Evolutionary conservation across 2,113 vertebrate species (phyloP).

Genomic region (Vulpes ferrilata): DNA sequence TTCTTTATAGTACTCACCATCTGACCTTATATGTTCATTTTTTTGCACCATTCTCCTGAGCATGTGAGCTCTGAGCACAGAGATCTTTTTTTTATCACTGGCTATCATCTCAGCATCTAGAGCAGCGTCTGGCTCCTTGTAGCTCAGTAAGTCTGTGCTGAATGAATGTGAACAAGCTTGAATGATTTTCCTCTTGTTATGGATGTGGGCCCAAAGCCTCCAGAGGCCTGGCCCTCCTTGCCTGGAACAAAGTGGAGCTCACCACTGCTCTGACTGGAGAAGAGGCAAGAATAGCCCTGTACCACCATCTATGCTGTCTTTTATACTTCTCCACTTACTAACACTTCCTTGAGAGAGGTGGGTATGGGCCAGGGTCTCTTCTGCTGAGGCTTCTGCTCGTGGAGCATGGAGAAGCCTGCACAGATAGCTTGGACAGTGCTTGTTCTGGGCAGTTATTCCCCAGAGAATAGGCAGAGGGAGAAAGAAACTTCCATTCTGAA

Average conservation of each 20-base stretch:
- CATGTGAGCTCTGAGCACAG: not conserved
- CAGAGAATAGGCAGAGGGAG: not conserved
- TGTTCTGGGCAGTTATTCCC: not conserved
- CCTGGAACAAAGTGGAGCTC: not conserved
- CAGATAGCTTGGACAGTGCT: not conserved
- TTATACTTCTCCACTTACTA: not conserved
- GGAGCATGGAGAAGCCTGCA: fast-evolving
- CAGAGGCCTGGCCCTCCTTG: not conserved
- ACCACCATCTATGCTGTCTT: not conserved
- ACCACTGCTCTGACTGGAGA: not conserved
- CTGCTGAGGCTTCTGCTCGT: not conserved
- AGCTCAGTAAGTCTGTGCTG: not conserved
- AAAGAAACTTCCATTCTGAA: not conserved
- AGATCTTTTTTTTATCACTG: not conserved
- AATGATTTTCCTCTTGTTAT: not conserved
- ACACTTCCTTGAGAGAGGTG: not conserved
- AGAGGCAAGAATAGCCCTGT: not conserved
- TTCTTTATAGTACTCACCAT: not conserved
- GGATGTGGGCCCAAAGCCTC: not conserved
- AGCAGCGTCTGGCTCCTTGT: not conserved
- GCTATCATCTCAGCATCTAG: not conserved
- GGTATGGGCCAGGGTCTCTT: not conserved
- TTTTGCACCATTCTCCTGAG: not conserved
- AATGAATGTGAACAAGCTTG: not conserved
- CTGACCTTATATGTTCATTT: not conserved